Conservation (phyloP, 2,888 invertebrate species). For the Oscheius myriophilus region DNA sequence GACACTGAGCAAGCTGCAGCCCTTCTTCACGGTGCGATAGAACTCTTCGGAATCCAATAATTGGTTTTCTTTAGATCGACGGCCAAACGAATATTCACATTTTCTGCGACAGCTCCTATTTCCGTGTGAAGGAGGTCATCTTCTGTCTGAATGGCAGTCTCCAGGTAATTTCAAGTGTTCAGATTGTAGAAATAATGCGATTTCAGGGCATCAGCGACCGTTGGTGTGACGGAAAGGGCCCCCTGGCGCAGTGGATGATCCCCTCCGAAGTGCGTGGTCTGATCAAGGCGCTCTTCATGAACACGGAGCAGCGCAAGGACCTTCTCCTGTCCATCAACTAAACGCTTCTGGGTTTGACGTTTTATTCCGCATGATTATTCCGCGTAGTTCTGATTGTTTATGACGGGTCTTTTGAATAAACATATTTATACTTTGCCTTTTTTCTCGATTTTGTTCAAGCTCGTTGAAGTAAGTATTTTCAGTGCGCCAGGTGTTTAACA, state of each 20-base stretch:
- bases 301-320: conserved; percentile 46
- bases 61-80: conserved; percentile 40
- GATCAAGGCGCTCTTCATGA: conserved; percentile 54
- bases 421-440: too few species aligned
- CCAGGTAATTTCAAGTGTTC: conserved; percentile 34
- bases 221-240: conserved; percentile 68
- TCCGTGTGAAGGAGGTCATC: conserved; percentile 62
- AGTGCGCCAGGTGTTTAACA: too few species aligned
- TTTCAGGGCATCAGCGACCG: conserved; percentile 62
- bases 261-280: conserved; percentile 55
- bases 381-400: too few species aligned
- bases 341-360: too few species aligned
- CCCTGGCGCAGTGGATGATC: conserved; percentile 62
- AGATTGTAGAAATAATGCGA: neutral
- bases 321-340: conserved; percentile 24
- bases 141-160: conserved; percentile 62
- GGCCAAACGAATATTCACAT: conserved; percentile 49
- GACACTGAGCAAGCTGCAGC: conserved; percentile 43
- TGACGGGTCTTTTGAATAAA: too few species aligned
- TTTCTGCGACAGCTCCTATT: conserved; percentile 60
- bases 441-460: too few species aligned
- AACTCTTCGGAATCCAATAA: neutral
- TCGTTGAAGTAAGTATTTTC: too few species aligned
- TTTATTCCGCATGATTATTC: too few species aligned
- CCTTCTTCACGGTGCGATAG: conserved; percentile 39